Conservation (phyloP, 2,797 vertebrate species). For the Phataginus tricuspis region DNA sequence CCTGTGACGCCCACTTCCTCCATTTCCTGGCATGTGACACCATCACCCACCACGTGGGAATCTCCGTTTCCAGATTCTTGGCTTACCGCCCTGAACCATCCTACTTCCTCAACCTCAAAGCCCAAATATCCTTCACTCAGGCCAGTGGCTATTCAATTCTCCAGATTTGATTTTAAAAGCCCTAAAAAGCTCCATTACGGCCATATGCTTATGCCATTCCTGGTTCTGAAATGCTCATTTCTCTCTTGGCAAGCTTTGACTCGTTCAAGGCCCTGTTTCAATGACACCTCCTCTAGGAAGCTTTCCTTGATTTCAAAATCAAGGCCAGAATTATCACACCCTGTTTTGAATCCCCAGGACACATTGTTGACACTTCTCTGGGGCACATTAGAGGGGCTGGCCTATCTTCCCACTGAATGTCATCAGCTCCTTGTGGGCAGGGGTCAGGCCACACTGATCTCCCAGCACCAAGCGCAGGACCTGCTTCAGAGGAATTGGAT, state of each 20-base stretch:
- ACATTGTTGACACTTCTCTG: background rate
- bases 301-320: background rate
- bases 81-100: background rate
- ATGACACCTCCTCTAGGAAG: background rate
- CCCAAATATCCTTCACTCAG: background rate
- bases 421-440: background rate
- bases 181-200: background rate
- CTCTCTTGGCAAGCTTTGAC: background rate
- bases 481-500: background rate
- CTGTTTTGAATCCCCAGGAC: background rate
- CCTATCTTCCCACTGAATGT: background rate
- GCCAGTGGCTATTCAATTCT: background rate
- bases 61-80: background rate
- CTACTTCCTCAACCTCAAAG: background rate
- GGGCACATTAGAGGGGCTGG: background rate
- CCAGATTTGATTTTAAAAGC: background rate
- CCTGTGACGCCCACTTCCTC: accelerated
- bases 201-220: background rate
- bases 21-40: background rate
- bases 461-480: background rate
- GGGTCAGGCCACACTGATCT: background rate
- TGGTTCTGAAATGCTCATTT: background rate
- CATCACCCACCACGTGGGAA: background rate
- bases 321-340: background rate
- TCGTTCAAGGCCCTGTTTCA: background rate